phyloP scores from a whole-genome alignment of 2,797 vertebrate genomes.

The Argya squamiceps region DNA sequence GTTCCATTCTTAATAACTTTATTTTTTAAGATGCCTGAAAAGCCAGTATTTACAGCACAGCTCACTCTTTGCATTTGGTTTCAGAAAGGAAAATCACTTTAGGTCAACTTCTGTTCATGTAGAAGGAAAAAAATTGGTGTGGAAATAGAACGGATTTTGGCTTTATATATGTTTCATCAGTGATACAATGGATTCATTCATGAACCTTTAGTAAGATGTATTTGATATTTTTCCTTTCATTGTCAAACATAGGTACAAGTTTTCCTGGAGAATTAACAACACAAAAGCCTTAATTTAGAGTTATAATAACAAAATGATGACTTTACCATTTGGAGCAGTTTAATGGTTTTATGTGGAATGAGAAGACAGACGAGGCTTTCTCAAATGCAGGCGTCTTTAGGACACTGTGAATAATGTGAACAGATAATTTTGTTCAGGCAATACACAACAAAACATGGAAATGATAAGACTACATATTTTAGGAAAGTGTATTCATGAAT shows the following conservation, averaged over 20 bases:
- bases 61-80: neutral
- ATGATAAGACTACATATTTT: neutral
- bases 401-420: neutral
- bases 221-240: constrained; percentile 33
- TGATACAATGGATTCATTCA: constrained; percentile 22
- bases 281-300: constrained; percentile 27
- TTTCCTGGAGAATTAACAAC: constrained; percentile 16
- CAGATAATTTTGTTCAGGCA: neutral
- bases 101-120: neutral
- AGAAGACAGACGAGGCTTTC: neutral
- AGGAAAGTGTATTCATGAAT: neutral
- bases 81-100: neutral
- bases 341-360: constrained; percentile 38
- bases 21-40: neutral
- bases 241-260: neutral
- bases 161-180: neutral
- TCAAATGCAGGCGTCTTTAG: neutral
- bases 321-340: neutral
- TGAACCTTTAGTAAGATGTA: neutral
- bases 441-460: neutral
- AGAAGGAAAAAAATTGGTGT: neutral
- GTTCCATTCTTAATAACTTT: neutral
- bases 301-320: constrained; percentile 50
- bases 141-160: neutral
- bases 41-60: neutral